Base-by-base conservation (phyloP, 2,797 vertebrate species). In the Microcaecilia unicolor region DNA sequence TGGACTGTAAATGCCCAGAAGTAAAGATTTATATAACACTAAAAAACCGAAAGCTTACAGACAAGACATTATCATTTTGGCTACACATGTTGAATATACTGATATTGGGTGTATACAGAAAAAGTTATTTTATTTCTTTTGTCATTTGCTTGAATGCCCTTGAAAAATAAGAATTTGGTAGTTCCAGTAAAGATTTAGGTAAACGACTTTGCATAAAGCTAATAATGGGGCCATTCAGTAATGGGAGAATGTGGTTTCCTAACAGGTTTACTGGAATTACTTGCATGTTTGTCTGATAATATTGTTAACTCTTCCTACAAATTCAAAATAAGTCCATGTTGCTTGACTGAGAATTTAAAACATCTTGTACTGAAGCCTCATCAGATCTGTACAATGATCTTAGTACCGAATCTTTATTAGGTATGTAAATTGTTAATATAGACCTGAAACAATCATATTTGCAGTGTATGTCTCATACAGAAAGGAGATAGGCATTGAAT, bases 141-240 rank as follows among this genome's bases (percentile, higher is more conserved):
- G 65, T 20, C 52, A 36, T 62, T 65, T 64, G 27, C 43, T 39
- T 64, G 46, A 62, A 70, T 49, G 41, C 24, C 41, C 51, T 25
- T 30, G 42, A 48, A 43, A 60, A 32, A 49, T 19, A 38, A 21
- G 12, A 37, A 37, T 23, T 28, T 57, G 47, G 39, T 41, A n/a
- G n/a, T n/a, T n/a, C n/a, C n/a, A n/a, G 49, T 74, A 65, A 68
- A 41, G 47, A 60, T 64, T 68, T 60, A 74, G 64, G 51, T 28
- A 75, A 69, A 71, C 62, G 37, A 34, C 38, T 57, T 57, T 54
- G 42, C 39, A 55, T 14, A 38, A 56, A 50, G 8, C 52, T 49
- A 32, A 27, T 34, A 37, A 38, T 56, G 36, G 18, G 46, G 6
- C 26, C 26, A 34, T 9, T 52, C 21, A 12, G 51, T 40, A 61